Evolutionary conservation across 2,888 invertebrate genomes (phyloP), one percentile per base, ranked within the genome.

Genomic region (Tinea semifulvella): DNA sequence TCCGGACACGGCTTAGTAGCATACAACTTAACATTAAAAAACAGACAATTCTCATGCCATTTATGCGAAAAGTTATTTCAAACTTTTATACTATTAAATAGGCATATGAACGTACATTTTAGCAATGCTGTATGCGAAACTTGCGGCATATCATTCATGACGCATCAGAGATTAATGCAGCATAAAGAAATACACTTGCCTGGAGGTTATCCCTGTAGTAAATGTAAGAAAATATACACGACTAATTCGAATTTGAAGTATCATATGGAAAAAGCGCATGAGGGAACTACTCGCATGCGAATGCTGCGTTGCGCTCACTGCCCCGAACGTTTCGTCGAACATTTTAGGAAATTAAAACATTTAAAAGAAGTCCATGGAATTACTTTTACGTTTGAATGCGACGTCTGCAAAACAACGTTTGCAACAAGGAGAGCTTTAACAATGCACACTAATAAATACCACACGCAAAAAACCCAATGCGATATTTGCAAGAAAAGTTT

Each of bases 401-500:
- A 67, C 1, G 46, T 60, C 0, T 80, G 79, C 43, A 63, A 61
- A 28, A 53, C 64, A 0, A 59, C 60, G 0, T 80, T 74, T 39
- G 46, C 64, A 0, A 70, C 61, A 5, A 60, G 71, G 2, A 57
- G 69, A 31, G 54, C 66, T 1, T 48, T 76, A 8, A 68, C 70
- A 0, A 65, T 65, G 55, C 79, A 81, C 42, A 67, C 68, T 1
- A 70, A 69, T 42, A 67, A 69, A 20, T 61, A 58, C 14, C 76
- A 79, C 46, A 61, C 68, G 0, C 58, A 59, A 19, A 74, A 70
- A 49, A 81, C 80, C 1, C 70, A 73, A 42, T 84, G 84, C 48
- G 68, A 68, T 2, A 46, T 75, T 1, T 84, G 84, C 42, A 69
- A 73, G 19, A 76, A 81, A 47, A 68, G 71, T 39, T 84, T 82